A percentile compares a stretch with the other conserved stretches of the same genome.
Evolutionary conservation across 2,888 invertebrate genomes (phyloP).

Genomic region (Coenonympha arcania): DNA sequence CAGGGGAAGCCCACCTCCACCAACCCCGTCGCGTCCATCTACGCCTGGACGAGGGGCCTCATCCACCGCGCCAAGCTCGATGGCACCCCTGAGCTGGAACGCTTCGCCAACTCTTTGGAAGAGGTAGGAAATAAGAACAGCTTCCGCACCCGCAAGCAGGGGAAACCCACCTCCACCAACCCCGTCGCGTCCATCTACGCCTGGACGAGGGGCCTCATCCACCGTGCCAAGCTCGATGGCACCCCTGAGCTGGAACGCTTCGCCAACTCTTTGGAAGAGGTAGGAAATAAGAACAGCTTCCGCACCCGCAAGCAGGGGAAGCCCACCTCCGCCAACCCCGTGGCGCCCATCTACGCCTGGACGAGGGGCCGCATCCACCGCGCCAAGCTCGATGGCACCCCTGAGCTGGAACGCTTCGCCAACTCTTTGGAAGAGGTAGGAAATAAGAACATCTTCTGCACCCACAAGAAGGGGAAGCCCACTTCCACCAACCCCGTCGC

Average conservation of each 20-base stretch:
- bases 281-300: no score
- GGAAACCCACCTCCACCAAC: conserved; percentile 89
- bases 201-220: conserved; percentile 89
- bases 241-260: conserved; percentile 84
- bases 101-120: conserved; percentile 82
- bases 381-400: conserved; percentile 85
- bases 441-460: no score
- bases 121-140: no score
- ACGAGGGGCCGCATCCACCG: conserved; percentile 88
- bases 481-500: conserved; percentile 94
- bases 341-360: conserved; percentile 95
- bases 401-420: conserved; percentile 82
- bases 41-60: conserved; percentile 91
- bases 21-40: conserved; percentile 93
- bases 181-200: conserved; percentile 94
- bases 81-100: conserved; percentile 80
- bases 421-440: conserved; percentile 78
- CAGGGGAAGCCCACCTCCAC: conserved; percentile 90
- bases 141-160: conserved; percentile 90
- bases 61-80: conserved; percentile 88
- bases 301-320: conserved; percentile 90
- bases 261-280: conserved; percentile 80
- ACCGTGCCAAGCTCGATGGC: conserved; percentile 86
- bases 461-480: conserved; percentile 77
- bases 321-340: conserved; percentile 90